phyloP scores from a whole-genome alignment of 2,797 vertebrate species.

The Lagodon rhomboides region DNA sequence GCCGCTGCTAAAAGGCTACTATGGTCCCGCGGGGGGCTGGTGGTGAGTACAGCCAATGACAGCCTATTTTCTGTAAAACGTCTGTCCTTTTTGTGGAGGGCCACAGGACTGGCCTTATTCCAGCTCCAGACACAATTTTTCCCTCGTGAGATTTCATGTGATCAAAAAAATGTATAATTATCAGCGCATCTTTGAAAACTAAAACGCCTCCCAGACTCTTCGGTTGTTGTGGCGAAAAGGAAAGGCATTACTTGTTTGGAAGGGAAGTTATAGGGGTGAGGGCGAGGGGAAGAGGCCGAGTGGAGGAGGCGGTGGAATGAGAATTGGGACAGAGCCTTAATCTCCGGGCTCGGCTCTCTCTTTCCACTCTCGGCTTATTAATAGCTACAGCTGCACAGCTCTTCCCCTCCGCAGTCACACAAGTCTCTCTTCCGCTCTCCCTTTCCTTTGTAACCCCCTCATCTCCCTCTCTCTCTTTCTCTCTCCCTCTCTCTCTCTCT shows the following conservation, averaged over 20 bases:
- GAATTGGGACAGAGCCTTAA: constrained; percentile 84
- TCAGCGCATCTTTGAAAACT: constrained; percentile 73
- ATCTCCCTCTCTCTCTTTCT: constrained; percentile 60
- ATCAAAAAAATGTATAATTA: constrained; percentile 81
- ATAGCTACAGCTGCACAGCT: constrained; percentile 83
- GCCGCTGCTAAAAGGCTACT: constrained; percentile 84
- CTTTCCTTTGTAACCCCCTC: constrained; percentile 75
- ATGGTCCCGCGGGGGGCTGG: constrained; percentile 87
- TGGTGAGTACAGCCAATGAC: constrained; percentile 71
- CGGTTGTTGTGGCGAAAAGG: constrained; percentile 41
- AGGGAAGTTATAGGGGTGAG: constrained; percentile 57
- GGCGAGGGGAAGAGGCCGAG: constrained; percentile 64
- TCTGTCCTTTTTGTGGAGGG: constrained; percentile 40
- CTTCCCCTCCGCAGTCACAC: constrained; percentile 76
- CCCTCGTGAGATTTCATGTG: constrained; percentile 65
- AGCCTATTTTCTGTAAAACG: constrained; percentile 45
- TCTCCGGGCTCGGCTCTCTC: constrained; percentile 78
- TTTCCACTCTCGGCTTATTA: constrained; percentile 83
- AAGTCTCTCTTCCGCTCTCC: constrained; percentile 76
- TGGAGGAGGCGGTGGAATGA: constrained; percentile 73
- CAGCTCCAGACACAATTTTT: constrained; percentile 40
- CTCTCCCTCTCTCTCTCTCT: constrained; percentile 57
- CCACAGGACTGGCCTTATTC: constrained; percentile 51
- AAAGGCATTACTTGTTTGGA: constrained; percentile 73
- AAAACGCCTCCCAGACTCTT: constrained; percentile 42